Evolutionary conservation across 2,888 invertebrate genomes (phyloP), one percentile per base, ranked within the genome.

Genomic region (Trilocha varians): DNA sequence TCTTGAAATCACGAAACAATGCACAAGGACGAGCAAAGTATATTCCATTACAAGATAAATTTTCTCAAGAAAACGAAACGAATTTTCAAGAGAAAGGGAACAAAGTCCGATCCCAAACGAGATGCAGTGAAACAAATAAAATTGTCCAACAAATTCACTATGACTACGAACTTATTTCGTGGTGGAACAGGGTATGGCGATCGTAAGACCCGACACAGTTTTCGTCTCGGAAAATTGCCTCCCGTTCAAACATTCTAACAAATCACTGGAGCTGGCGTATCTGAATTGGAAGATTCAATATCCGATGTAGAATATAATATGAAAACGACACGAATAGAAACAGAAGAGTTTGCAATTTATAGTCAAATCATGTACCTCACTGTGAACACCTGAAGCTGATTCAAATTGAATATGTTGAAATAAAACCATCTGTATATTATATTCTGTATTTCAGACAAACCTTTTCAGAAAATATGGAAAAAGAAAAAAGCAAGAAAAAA

Each of bases 301-400:
- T 47, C 41, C 37, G 46, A 36, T 13, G 41, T 25, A 17, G 15
- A 11, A 32, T 25, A 9, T 42, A 40, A 41, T 45, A 34, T 32
- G 17, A 48, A 55, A 57, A 53, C 57, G 57, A 56, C 51, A 41
- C 49, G 47, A 40, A 35, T 16, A 32, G 36, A 33, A 36, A 25
- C 25, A 25, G 36, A 40, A 13, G 35, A 47, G 49, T 50, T 48
- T 38, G 45, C 45, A 47, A 50, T 53, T 49, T 50, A 55, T 45
- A 42, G 38, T 43, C 41, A 44, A 47, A 52, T 50, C 46, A 52
- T 25, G 32, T 13, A 32, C 8, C 32, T 25, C 11, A 36, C 16
- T 5, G 25, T 32, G 11, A 41, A 8, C 36, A 41, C 32, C 41
- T 36, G 41, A 13, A 36, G 35, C 32, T 14, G 6, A 37, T 13